Base-by-base conservation (phyloP, 2,113 vertebrate species). In the Tricholaema leucomelas region DNA sequence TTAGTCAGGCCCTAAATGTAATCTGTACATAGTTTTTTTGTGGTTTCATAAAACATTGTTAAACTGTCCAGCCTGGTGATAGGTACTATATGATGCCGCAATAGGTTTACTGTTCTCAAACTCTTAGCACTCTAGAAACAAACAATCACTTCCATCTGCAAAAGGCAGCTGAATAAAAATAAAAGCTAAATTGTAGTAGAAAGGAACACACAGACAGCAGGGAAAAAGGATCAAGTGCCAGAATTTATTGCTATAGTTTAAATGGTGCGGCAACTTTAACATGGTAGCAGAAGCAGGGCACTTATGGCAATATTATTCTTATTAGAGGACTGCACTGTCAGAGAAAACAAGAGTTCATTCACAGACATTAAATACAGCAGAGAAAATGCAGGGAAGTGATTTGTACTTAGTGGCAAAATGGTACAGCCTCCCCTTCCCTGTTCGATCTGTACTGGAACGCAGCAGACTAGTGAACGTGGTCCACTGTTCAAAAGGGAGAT, bases 261-360 rank as follows among this genome's bases (percentile, higher is more conserved):
- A 96, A 92, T 33, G 81, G 76, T 90, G 87, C 35, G 0, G 90
- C 86, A 93, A 84, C 87, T 91, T 91, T 72, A 94, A 82, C 76
- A 72, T 69, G 58, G 79, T 70, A 75, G 35, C 63, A 70, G 65
- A 93, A 65, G 76, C 76, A 92, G 64, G 83, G 74, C 63, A 81
- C 86, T 91, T 90, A 69, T 1, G 6, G 86, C 63, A 92, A 83
- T 94, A 86, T 95, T 95, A 77, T 91, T 94, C 91, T 87, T 96
- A 87, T 86, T 95, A 95, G 60, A 94, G 64, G 67, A 90, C 66
- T 71, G 81, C 40, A 76, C 48, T 90, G 86, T 83, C 87, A 95
- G 66, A 95, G 70, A 88, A 95, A 95, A 94, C 77, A 90, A 58
- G 66, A 88, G 75, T 71, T 90, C 85, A 88, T 95, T 95, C 93